phyloP scores from a whole-genome alignment of 2,797 vertebrate genomes.

The Podargus strigoides region DNA sequence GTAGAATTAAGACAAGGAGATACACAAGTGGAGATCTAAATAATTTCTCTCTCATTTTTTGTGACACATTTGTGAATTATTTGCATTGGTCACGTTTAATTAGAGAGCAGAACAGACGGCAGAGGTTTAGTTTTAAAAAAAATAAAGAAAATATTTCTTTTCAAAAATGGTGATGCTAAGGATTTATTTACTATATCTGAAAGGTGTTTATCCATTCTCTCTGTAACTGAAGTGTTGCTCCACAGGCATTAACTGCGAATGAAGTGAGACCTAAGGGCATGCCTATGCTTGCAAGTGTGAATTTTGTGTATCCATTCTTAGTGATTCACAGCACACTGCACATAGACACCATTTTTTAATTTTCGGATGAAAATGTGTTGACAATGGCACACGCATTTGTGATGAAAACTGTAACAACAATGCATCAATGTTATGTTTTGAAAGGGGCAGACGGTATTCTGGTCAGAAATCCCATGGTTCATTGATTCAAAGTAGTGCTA shows the following conservation, averaged over 20 bases:
- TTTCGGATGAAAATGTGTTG: background rate
- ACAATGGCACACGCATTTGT: background rate
- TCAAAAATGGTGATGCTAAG: background rate
- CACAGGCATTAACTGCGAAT: background rate
- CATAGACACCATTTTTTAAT: background rate
- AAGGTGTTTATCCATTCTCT: background rate
- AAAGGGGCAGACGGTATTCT: background rate
- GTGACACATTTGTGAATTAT: conserved; percentile 51
- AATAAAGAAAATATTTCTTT: conserved; percentile 70
- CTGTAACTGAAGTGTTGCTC: background rate
- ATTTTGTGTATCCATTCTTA: background rate
- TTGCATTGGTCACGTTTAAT: conserved; percentile 45
- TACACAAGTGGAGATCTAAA: conserved; percentile 11
- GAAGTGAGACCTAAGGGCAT: background rate
- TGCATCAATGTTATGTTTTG: background rate
- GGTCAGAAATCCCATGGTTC: background rate
- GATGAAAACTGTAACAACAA: background rate
- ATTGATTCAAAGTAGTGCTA: background rate
- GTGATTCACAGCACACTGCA: background rate
- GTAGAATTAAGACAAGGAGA: background rate
- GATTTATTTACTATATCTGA: conserved; percentile 33
- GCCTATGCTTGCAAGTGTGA: background rate
- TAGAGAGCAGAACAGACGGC: conserved; percentile 66
- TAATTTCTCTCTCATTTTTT: conserved; percentile 36
- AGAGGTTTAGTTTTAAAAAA: conserved; percentile 41